Evolutionary conservation across 2,888 invertebrate genomes (phyloP), one percentile per base, ranked within the genome.

Genomic region (Luperina testacea): DNA sequence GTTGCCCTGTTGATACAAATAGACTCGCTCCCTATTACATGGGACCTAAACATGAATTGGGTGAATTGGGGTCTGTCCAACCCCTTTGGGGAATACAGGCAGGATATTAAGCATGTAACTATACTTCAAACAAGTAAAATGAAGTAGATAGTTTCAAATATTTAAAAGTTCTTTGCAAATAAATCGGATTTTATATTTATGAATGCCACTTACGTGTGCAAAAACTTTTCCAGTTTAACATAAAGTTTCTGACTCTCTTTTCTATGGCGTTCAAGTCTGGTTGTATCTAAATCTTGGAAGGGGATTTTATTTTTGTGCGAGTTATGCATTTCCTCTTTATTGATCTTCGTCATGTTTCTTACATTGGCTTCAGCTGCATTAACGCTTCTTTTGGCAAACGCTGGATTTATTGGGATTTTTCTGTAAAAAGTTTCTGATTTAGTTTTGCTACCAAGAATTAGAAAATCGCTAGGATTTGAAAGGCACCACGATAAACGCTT

Each of bases 211-310:
- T 95, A 98, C 98, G 97, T 97, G 90, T 96, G 95, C 81, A 98
- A 94, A 91, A 98, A 97, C 88, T 95, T 97, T 93, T 98, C 98
- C 70, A 98, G 91, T 93, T 97, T 98, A 68, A 90, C 94, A 92
- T 98, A 98, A 74, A 98, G 94, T 86, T 97, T 97, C 85, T 97
- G 95, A 90, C 98, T 97, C 76, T 97, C 97, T 78, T 97, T 93
- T 88, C 98, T 97, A 92, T 98, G 97, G 85, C 97, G 97, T 82
- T 97, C 95, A 32, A 96, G 90, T 83, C 91, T 93, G 20, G 90
- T 89, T 75, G 91, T 87, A 61, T 95, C 93, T 76, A 96, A 90
- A 75, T 92, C 88, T 74, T 93, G 82, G 42, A 95, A 90, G 80
- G 92, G 87, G 83, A 91, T 91, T 81, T 88, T 89, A 63, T 90